Evolutionary conservation across 2,113 vertebrate species (phyloP).

Genomic region (Cryptotis parvus): DNA sequence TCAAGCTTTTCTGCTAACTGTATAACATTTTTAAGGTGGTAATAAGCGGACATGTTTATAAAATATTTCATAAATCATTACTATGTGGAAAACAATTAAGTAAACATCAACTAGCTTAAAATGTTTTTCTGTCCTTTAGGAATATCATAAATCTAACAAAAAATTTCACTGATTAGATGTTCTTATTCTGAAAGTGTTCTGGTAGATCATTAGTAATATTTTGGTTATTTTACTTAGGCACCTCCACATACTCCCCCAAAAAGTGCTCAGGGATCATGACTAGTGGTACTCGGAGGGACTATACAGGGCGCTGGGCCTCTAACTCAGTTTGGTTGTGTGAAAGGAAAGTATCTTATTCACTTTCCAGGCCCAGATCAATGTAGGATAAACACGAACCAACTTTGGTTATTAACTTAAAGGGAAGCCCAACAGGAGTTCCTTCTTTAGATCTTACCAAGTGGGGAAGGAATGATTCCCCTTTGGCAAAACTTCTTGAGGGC

Average conservation of each 20-base stretch:
- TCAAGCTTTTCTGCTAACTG: slow-evolving; percentile 28
- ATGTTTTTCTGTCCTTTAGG: not conserved
- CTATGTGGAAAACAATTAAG: slow-evolving; percentile 28
- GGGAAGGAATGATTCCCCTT: not conserved
- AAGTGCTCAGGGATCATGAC: too few relatives aligned
- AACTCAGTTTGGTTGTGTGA: too few relatives aligned
- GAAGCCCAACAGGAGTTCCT: not conserved
- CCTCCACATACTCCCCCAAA: too few relatives aligned
- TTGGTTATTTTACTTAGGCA: not conserved
- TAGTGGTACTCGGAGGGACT: too few relatives aligned
- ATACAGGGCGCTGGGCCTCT: too few relatives aligned
- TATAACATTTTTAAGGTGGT: not conserved
- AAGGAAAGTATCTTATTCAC: too few relatives aligned
- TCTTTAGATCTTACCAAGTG: not conserved
- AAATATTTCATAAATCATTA: not conserved
- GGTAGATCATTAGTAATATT: not conserved
- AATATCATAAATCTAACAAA: slow-evolving; percentile 39
- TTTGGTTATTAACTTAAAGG: not conserved
- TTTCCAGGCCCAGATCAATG: not conserved
- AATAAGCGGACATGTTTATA: not conserved
- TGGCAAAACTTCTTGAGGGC: not conserved
- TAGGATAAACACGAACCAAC: not conserved
- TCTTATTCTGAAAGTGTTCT: not conserved
- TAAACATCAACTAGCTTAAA: slow-evolving; percentile 36
- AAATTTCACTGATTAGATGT: not conserved